Evolutionary conservation across 1,140 invertebrate genomes (phyloP), one percentile per base, ranked within the genome.

Genomic region (Drosophila funebris): DNA sequence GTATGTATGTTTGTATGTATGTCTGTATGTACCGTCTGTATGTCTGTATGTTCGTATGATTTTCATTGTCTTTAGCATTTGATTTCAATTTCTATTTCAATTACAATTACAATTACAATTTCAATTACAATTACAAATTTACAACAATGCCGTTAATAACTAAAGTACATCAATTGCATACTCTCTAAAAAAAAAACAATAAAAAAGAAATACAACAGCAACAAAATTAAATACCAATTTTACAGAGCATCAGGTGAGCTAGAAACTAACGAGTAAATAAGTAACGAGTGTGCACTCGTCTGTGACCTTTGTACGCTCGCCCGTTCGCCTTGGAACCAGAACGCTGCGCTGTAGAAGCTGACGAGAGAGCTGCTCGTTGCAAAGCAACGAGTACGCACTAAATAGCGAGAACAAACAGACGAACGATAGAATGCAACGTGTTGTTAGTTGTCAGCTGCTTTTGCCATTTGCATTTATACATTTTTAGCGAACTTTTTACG

Each of bases 41-140:
- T 69, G 13, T 67, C 13, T 69, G 56, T 69, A 53, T 54, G 43
- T 36, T 61, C 20, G 33, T 50, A 54, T 70, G 48, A 71, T 66
- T 71, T 71, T 67, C 29, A 52, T 52, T 72, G 27, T 58, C 53
- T 37, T 48, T 72, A 72, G 52, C 14, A 36, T 60, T 53, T 53
- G 36, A 52, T 66, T 72, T 72, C 52, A 33, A 52, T 52, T 52
- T 52, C 27, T 18, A 33, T 33, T n/a, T 9, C 8, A 31, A 31
- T 33, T 31, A 9, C 27, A 33, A 33, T 33, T n/a, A 16, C 8
- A 31, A 31, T 33, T 31, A 9, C 20, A 48, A 48, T 13, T 48
- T 43, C 3, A 14, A 43, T 4, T 8, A n/a, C n/a, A n/a, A n/a
- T n/a, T n/a, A n/a, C n/a, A n/a, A n/a, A n/a, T n/a, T 22, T 24